Conservation (phyloP, 1,140 invertebrate genomes). For the Zaprionus davidi region DNA sequence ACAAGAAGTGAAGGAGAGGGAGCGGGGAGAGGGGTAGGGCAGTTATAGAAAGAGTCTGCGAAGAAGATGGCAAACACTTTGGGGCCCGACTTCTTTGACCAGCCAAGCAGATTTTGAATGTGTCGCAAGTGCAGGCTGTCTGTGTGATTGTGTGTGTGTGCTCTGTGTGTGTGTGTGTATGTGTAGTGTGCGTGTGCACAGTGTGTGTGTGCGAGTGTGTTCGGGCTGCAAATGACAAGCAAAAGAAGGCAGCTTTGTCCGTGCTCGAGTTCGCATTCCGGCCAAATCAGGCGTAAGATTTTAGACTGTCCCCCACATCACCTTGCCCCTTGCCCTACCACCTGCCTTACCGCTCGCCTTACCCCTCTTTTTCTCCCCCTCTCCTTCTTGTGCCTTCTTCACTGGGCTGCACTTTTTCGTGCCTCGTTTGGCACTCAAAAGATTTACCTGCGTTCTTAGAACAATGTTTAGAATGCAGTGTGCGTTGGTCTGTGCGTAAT, state of each 20-base stretch:
- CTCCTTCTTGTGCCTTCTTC: slow-evolving; percentile 18
- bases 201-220: slow-evolving; percentile 5
- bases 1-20: slow-evolving; percentile 11
- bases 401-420: slow-evolving; percentile 35
- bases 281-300: slow-evolving; percentile 76
- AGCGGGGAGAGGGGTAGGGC: not conserved
- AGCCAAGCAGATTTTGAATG: slow-evolving; percentile 72
- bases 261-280: slow-evolving; percentile 27
- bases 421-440: slow-evolving; percentile 42
- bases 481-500: slow-evolving; percentile 80
- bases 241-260: slow-evolving; percentile 46
- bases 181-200: slow-evolving; percentile 10
- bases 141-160: slow-evolving; percentile 11
- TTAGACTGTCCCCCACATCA: slow-evolving; percentile 7
- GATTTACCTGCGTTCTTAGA: slow-evolving; percentile 41
- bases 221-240: slow-evolving; percentile 54
- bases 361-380: not conserved
- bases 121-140: slow-evolving; percentile 51
- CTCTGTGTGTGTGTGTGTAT: slow-evolving; percentile 2
- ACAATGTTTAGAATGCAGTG: slow-evolving; percentile 42
- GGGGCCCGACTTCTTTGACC: slow-evolving; percentile 62
- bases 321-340: not conserved
- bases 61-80: slow-evolving; percentile 11
- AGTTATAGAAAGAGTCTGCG: not conserved
- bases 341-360: not conserved